Evolutionary conservation across 2,113 vertebrate genomes (phyloP), one percentile per base, ranked within the genome.

Genomic region (Anoura caudifer): DNA sequence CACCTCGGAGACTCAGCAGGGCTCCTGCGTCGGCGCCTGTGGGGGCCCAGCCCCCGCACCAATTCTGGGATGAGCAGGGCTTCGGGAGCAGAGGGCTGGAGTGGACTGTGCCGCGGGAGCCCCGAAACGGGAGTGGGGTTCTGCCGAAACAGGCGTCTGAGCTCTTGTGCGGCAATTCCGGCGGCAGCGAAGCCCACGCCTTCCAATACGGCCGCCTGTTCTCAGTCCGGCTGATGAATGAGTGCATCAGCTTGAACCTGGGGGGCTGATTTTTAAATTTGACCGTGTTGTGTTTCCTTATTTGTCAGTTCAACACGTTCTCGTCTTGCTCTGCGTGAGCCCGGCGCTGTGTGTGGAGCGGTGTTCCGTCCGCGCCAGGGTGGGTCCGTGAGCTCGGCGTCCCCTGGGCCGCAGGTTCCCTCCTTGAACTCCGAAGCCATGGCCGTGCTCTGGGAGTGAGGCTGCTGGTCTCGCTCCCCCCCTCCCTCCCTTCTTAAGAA

Each of bases 101-200:
- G 59, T 56, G 22, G 4, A 1, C 9, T 1, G 22, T 13, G 59
- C 22, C 26, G 4, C 10, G 1, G 26, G 22, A 59, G 59, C 10
- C 3, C 59, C 1, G 5, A 10, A 28, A 11, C 10, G 0, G 26
- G 59, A 61, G 59, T 12, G 10, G 3, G 12, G 59, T 11, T 28
- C 59, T 61, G 59, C 24, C 7, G 59, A 11, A 0, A 9, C 24
- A 10, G 59, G 24, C 1, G 3, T 9, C 3, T 24, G 26, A 3
- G 22, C 38, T 28, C 87, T 59, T 33, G 26, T 50, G 14, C 38
- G 36, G 43, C 33, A 36, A 82, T 80, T 93, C 38, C 41, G 47
- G 1, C 31, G 70, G 33, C 17, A 69, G 41, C 5, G n/a, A 65
- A 82, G 41, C 14, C 12, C n/a, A 47, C 69, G 24, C 9, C 72